These are phyloP conservation scores for Mesorhabditis belari DNA, from an alignment of 2,888 invertebrate species.

Conservation along the genomic window DNA sequence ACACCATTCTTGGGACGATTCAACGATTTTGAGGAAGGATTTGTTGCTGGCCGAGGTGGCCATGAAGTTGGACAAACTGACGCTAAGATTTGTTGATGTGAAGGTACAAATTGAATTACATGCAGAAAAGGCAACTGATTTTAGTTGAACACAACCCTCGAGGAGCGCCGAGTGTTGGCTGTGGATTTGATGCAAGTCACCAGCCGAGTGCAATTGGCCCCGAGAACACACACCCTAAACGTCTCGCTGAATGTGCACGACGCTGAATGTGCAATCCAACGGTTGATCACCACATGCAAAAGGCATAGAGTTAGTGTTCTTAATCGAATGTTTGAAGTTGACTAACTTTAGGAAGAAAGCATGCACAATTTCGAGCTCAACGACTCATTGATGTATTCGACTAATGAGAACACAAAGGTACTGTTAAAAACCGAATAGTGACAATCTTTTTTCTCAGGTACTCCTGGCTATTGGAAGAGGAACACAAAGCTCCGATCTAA, in stretches of 20 bases:
- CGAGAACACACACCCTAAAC: slow-evolving; percentile 42
- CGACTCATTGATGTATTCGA: slow-evolving; percentile 21
- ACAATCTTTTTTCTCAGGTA: no score
- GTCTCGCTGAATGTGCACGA: slow-evolving; percentile 43
- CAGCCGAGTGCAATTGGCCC: slow-evolving; percentile 39
- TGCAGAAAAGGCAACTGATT: no score
- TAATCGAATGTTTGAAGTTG: no score
- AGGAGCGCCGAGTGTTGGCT: slow-evolving; percentile 37
- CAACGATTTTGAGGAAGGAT: slow-evolving; percentile 46
- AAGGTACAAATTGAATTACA: slow-evolving; percentile 12
- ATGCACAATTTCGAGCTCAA: slow-evolving; percentile 1
- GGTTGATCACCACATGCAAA: slow-evolving; percentile 16
- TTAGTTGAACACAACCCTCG: no score
- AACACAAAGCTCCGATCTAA: not conserved
- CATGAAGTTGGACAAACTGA: slow-evolving; percentile 40
- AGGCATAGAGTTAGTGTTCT: not conserved
- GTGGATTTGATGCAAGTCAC: slow-evolving; percentile 39
- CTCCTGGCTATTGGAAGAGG: slow-evolving; percentile 29
- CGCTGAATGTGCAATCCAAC: slow-evolving; percentile 44
- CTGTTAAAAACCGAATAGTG: no score
- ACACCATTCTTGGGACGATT: slow-evolving; percentile 52
- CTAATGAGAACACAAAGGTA: slow-evolving; percentile 26
- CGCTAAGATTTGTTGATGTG: slow-evolving; percentile 43
- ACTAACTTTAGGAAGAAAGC: not conserved
- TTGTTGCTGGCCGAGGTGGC: slow-evolving; percentile 45